Percentiles rank a stretch among this genome's conserved stretches.
Evolutionary conservation across 2,113 vertebrate genomes (phyloP).

Genomic region (Otis tarda): DNA sequence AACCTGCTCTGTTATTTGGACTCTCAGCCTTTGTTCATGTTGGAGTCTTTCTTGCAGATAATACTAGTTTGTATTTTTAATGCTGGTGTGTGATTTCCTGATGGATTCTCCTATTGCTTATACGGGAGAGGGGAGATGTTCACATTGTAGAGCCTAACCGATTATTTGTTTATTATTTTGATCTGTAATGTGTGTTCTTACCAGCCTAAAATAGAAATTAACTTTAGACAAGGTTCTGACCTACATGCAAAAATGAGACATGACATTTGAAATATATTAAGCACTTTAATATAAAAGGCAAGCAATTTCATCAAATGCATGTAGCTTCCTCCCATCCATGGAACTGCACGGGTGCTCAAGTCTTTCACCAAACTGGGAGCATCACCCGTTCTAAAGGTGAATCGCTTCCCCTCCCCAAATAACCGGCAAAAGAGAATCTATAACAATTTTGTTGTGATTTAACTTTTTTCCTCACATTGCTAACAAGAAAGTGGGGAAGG

Average conservation of each 20-base stretch:
- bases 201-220: not conserved
- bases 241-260: constrained; percentile 10
- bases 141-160: not conserved
- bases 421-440: not conserved
- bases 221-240: constrained; percentile 22
- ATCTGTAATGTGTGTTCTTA: not conserved
- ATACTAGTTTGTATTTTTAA: not conserved
- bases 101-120: not conserved
- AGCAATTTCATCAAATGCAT: not conserved
- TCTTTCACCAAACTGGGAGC: not conserved
- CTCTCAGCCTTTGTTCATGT: not conserved
- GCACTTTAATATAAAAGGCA: constrained; percentile 28
- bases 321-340: not conserved
- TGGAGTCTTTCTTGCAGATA: not conserved
- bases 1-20: not conserved
- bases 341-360: not conserved
- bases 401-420: not conserved
- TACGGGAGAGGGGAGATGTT: not conserved
- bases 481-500: not conserved
- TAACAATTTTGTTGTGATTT: not conserved
- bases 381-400: not conserved
- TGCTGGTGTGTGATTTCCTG: not conserved
- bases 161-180: constrained; percentile 48
- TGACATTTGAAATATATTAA: constrained; percentile 55
- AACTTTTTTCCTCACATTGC: not conserved